A percentile compares a stretch with the other conserved stretches of the same genome.
Evolutionary conservation across 2,113 vertebrate species (phyloP).

Genomic region (Brachionichthys hirsutus): DNA sequence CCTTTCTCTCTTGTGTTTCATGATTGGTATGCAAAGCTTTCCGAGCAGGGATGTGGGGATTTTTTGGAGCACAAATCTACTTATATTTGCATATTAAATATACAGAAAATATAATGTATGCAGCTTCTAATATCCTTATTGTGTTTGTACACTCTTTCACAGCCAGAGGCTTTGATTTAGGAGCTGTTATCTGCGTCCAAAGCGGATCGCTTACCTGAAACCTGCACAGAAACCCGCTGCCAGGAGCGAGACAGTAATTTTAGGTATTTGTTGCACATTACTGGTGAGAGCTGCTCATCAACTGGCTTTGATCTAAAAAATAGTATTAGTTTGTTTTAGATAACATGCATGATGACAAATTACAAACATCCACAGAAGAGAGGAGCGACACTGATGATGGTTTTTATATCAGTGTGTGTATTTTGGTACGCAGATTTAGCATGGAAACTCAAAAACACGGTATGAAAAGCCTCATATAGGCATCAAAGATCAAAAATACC

Average conservation of each 20-base stretch:
- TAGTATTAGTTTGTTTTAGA: not conserved
- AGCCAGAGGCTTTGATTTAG: conserved; percentile 22
- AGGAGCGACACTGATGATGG: not conserved
- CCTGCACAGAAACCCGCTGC: too few relatives aligned
- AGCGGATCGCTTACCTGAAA: too few relatives aligned
- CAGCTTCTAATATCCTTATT: too few relatives aligned
- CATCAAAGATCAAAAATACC: conserved; percentile 45
- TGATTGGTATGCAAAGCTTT: conserved; percentile 78
- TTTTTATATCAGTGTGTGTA: too few relatives aligned
- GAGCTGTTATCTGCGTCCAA: conserved; percentile 42
- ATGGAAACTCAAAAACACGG: not conserved
- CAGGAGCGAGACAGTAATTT: too few relatives aligned
- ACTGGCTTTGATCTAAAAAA: too few relatives aligned
- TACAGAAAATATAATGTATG: conserved; percentile 1
- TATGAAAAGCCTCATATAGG: not conserved
- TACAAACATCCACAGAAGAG: conserved; percentile 9
- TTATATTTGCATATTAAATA: conserved; percentile 38
- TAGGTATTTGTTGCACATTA: too few relatives aligned
- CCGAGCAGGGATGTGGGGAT: conserved; percentile 67
- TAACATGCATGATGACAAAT: not conserved
- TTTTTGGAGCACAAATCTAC: conserved; percentile 63
- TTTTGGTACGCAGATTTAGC: too few relatives aligned
- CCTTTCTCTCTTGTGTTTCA: conserved; percentile 59
- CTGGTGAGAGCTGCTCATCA: too few relatives aligned
- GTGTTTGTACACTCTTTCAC: conserved; percentile 44